A percentile compares a stretch with the other conserved stretches of the same genome.
Evolutionary conservation across 2,113 vertebrate genomes (phyloP).

Genomic region (Scomber scombrus): DNA sequence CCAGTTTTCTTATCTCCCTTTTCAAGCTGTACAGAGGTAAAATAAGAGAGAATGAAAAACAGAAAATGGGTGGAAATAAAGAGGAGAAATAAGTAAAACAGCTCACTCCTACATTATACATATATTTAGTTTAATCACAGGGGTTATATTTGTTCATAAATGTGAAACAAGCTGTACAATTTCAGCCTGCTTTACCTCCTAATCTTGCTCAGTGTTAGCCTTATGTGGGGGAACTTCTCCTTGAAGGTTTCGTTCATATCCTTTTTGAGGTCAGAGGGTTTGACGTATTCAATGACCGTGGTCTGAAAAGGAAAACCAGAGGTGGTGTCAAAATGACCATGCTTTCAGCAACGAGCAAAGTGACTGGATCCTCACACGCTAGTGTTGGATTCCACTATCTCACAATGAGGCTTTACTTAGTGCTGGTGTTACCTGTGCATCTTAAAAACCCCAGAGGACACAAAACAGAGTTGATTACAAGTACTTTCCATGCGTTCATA

Average conservation of each 20-base stretch:
- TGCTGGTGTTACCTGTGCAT: conserved; percentile 6
- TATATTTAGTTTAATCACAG: background rate
- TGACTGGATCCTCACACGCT: conserved; percentile 38
- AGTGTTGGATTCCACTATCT: conserved; percentile 57
- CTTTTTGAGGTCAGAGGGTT: conserved; percentile 99
- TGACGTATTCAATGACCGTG: conserved; percentile 98
- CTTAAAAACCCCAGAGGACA: background rate
- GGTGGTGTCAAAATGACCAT: conserved; percentile 30
- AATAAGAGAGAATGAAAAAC: background rate
- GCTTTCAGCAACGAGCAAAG: conserved; percentile 22
- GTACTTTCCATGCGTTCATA: background rate
- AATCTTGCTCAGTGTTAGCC: conserved; percentile 98
- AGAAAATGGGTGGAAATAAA: background rate
- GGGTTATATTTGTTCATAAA: background rate
- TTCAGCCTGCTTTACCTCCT: conserved; percentile 87
- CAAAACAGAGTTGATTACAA: background rate
- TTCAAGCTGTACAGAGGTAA: conserved; percentile 87
- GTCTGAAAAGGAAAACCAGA: conserved; percentile 87
- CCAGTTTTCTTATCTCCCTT: conserved; percentile 96
- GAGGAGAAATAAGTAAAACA: background rate
- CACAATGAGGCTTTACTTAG: conserved; percentile 9
- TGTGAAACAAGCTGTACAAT: too few species aligned
- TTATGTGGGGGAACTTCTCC: conserved; percentile 98
- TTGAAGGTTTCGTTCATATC: conserved; percentile 99
- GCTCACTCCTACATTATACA: too few species aligned